Percentiles rank a stretch among this genome's conserved stretches.
Conservation (phyloP, 2,797 vertebrate species). For the Tragelaphus oryx region DNA sequence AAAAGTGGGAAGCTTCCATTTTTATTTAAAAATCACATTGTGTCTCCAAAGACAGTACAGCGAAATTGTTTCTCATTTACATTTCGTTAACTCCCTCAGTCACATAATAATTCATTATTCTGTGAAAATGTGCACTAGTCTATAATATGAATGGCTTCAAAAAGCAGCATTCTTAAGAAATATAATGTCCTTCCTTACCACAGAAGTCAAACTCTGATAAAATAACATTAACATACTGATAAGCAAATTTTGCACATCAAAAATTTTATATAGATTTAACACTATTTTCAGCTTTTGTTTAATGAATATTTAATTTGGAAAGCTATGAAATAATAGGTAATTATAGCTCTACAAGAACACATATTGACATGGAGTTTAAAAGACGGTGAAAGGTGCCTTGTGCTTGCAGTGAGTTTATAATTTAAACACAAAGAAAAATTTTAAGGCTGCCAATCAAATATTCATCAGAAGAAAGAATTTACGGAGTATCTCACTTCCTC, state of each 20-base stretch:
- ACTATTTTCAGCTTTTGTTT: constrained; percentile 67
- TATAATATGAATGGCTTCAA: constrained; percentile 21
- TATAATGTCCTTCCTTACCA: constrained; percentile 20
- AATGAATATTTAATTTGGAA: constrained; percentile 73
- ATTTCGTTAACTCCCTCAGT: constrained; percentile 46
- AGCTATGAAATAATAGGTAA: constrained; percentile 66
- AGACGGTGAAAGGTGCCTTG: constrained; percentile 65
- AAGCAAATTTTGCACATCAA: constrained; percentile 44
- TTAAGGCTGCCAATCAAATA: constrained; percentile 71
- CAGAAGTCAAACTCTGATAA: neutral
- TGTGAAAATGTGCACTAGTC: constrained; percentile 44
- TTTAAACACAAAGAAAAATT: constrained; percentile 70
- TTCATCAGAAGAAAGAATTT: constrained; percentile 61
- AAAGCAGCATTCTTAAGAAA: constrained; percentile 16
- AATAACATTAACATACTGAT: constrained; percentile 44
- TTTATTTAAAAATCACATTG: constrained; percentile 43
- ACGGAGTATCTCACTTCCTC: constrained; percentile 48
- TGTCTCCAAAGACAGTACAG: constrained; percentile 41
- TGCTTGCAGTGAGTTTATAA: constrained; percentile 68
- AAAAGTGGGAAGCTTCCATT: constrained; percentile 43
- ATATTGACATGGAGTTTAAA: constrained; percentile 68
- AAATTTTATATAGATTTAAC: constrained; percentile 57
- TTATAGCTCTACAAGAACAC: constrained; percentile 67
- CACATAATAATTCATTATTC: constrained; percentile 44
- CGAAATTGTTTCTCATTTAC: constrained; percentile 59